Percentiles rank a stretch among this genome's conserved stretches.
These are phyloP conservation scores for Oxytorus armatus DNA, from an alignment of 2,888 invertebrate genomes.

Conservation along the genomic window DNA sequence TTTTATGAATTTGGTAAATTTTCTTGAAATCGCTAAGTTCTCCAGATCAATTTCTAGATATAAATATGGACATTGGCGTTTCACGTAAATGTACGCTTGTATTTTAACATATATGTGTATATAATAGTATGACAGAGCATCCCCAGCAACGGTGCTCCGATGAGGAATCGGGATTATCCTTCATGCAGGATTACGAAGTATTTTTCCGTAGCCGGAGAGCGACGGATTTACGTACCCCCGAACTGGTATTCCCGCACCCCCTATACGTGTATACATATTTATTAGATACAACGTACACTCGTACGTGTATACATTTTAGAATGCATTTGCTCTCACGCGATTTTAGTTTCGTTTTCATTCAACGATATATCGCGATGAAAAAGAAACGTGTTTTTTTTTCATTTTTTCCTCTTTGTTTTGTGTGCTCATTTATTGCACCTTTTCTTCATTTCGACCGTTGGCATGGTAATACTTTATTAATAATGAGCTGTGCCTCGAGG, in stretches of 20 bases:
- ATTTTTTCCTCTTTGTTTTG: too few species aligned
- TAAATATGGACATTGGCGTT: background rate
- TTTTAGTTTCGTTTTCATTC: background rate
- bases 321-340: background rate
- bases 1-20: too few species aligned
- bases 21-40: too few species aligned
- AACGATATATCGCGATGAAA: background rate
- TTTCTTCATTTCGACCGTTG: too few species aligned
- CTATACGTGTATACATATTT: constrained; percentile 15
- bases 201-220: constrained; percentile 57
- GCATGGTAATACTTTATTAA: too few species aligned
- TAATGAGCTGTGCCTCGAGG: too few species aligned
- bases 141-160: constrained; percentile 60
- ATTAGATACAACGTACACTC: constrained; percentile 11
- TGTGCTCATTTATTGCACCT: too few species aligned
- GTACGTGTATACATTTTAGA: background rate
- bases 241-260: constrained; percentile 10
- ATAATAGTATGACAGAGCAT: constrained; percentile 7
- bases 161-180: constrained; percentile 75
- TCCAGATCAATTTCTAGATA: too few species aligned
- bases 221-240: constrained; percentile 27
- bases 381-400: too few species aligned
- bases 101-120: background rate
- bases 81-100: background rate
- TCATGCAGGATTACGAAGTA: constrained; percentile 70